Conservation (phyloP, 2,113 vertebrate genomes). For the Terrapene triunguis region DNA sequence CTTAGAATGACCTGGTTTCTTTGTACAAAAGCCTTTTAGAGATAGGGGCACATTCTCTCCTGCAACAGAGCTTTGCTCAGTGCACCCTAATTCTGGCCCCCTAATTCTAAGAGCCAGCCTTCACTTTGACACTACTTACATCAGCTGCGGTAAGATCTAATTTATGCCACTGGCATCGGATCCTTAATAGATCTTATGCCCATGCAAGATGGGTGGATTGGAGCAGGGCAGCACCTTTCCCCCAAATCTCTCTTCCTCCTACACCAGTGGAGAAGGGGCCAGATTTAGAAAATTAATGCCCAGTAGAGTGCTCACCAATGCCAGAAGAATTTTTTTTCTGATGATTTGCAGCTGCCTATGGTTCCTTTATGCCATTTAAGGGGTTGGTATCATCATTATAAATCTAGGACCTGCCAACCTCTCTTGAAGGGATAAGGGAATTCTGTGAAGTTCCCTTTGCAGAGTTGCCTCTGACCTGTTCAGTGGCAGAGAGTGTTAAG, state of each 20-base stretch:
- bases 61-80: background rate
- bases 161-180: slow-evolving; percentile 44
- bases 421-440: background rate
- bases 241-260: background rate
- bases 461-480: background rate
- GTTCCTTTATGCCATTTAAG: slow-evolving; percentile 21
- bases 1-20: background rate
- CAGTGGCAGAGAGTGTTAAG: background rate
- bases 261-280: background rate
- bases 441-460: slow-evolving; percentile 8
- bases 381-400: background rate
- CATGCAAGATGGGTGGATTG: background rate
- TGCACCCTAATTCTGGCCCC: background rate
- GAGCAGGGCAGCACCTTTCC: slow-evolving; percentile 10
- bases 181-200: slow-evolving; percentile 48
- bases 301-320: background rate
- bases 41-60: background rate
- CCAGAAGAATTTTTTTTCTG: slow-evolving; percentile 23
- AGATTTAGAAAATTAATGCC: background rate
- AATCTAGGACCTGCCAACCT: background rate
- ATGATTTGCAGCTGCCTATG: background rate
- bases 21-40: background rate
- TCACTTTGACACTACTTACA: background rate
- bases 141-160: slow-evolving; percentile 38
- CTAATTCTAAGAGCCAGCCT: slow-evolving; percentile 46